A percentile compares a stretch with the other conserved stretches of the same genome.
phyloP scores from a whole-genome alignment of 2,113 vertebrate genomes.

The Cacatua alba region DNA sequence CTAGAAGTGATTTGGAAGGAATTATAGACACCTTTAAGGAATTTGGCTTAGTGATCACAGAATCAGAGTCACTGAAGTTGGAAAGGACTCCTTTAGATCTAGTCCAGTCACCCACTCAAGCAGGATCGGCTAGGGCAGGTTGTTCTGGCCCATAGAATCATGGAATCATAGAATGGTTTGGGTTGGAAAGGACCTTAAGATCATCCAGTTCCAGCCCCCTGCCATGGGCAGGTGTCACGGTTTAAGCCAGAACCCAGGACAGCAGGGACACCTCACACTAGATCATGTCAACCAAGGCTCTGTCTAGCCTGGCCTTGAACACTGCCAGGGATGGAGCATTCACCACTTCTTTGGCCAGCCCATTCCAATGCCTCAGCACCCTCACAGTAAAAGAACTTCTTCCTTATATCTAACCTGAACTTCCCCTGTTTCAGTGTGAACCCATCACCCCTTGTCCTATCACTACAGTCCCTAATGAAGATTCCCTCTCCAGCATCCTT shows the following conservation, averaged over 20 bases:
- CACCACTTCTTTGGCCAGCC: too few relatives aligned
- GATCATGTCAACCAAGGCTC: background rate
- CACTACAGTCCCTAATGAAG: background rate
- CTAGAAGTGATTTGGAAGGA: background rate
- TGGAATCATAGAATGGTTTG: background rate
- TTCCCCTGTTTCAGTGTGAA: background rate
- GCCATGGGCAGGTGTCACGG: background rate
- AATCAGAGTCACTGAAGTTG: background rate
- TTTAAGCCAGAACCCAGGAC: too few relatives aligned
- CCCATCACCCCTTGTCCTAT: background rate
- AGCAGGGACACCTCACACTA: background rate
- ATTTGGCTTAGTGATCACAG: background rate
- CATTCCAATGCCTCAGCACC: too few relatives aligned
- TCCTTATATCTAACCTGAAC: background rate
- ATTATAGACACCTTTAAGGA: background rate
- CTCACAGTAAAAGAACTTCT: background rate
- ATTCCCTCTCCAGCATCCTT: background rate
- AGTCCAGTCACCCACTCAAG: background rate
- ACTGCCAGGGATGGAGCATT: too few relatives aligned
- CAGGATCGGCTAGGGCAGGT: background rate
- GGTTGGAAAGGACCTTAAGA: background rate
- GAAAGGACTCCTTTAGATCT: background rate
- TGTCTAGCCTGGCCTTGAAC: background rate
- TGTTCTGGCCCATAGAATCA: background rate
- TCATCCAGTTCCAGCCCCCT: accelerated